Evolutionary conservation across 2,113 vertebrate genomes (phyloP).

Genomic region (Urocitellus parryii): DNA sequence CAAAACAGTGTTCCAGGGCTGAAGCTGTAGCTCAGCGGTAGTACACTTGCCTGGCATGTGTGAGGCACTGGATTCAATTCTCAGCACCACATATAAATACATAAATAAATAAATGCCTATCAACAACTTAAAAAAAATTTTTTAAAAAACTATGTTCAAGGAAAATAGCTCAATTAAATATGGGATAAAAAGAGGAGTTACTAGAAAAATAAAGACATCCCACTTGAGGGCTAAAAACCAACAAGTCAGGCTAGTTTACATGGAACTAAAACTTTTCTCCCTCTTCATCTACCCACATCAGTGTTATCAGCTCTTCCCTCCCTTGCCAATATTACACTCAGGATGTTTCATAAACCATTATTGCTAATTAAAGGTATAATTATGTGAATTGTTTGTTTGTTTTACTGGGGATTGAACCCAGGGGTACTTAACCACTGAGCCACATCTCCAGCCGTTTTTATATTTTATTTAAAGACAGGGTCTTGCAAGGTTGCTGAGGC

Average conservation of each 20-base stretch:
- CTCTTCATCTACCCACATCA: neutral
- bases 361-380: conserved; percentile 13
- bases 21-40: no score
- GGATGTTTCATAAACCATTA: conserved; percentile 7
- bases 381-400: neutral
- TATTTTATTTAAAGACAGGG: no score
- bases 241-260: neutral
- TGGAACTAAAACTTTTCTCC: conserved; percentile 2
- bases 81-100: no score
- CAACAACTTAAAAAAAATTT: no score
- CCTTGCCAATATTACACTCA: neutral
- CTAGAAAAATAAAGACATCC: neutral
- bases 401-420: no score
- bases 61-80: no score
- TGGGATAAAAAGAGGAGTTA: conserved; percentile 6
- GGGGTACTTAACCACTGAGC: no score
- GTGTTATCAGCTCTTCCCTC: neutral
- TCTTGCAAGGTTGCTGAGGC: no score
- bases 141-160: neutral
- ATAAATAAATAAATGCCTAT: no score
- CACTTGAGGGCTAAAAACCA: neutral
- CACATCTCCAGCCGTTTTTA: no score
- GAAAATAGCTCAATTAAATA: neutral
- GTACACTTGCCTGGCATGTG: no score
- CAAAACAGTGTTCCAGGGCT: neutral